Evolutionary conservation across 2,113 vertebrate genomes (phyloP), one percentile per base, ranked within the genome.

Genomic region (Bagarius yarrelli): DNA sequence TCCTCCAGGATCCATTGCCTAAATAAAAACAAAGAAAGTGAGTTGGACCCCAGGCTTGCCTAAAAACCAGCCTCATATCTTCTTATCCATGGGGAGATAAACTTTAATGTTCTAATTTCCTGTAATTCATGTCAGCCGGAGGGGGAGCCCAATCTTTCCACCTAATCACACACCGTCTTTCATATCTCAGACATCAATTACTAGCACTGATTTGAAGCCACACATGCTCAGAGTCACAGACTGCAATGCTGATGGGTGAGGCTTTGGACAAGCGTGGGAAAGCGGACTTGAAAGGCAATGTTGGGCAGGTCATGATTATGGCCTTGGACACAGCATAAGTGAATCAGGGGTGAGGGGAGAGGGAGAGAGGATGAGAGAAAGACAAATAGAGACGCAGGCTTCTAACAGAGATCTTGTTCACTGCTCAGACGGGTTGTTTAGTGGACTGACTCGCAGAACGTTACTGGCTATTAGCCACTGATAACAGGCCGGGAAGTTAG

Each of bases 381-480:
- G 64, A 44, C 47, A 25, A 59, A 87, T 87, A 8, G 27, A 34
- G 70, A 90, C 85, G 87, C 89, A 86, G 89, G 90, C 88, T 86
- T 80, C 27, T 53, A 32, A 53, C 74, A 81, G 55, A 60, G 40
- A 81, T 66, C 52, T 50, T 71, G 75, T 78, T 89, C 89, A 87
- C 82, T 83, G 25, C 79, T 88, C 75, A 88, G 86, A 89, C 86
- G 78, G 55, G 30, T 67, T 76, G 66, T 90, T 86, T 88, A 89
- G 83, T 81, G 75, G 77, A 67, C 82, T 75, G 52, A 57, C 60
- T 61, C 76, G 53, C 72, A 69, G 75, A 82, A 85, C 86, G 83
- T 90, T 87, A 88, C 86, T 89, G 86, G 82, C 89, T 88, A 92
- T 92, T 92, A 91, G 86, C 81, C 69, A 83, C 90, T 88, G 89